Evolutionary conservation across 2,113 vertebrate species (phyloP).

Genomic region (Craseonycteris thonglongyai): DNA sequence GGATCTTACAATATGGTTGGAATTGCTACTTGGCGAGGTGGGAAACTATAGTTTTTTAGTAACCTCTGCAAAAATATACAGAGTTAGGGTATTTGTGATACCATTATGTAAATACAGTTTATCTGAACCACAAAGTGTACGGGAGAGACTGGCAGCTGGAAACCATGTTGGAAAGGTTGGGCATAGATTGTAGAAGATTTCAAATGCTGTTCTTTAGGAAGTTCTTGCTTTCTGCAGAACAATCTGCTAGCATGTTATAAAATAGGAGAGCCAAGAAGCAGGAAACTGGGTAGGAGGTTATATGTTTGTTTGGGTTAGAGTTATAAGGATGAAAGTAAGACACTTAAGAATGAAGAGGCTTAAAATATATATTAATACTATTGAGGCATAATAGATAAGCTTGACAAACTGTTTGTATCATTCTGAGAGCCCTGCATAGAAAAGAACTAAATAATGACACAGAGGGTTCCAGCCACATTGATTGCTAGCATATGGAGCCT

Average conservation of each 20-base stretch:
- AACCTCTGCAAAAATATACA: background rate
- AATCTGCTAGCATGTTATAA: background rate
- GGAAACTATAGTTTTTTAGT: background rate
- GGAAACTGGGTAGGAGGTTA: background rate
- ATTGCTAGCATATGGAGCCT: background rate
- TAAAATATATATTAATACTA: background rate
- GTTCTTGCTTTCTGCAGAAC: background rate
- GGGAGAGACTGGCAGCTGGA: background rate
- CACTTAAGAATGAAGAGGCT: background rate
- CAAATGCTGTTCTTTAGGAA: background rate
- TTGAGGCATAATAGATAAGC: background rate
- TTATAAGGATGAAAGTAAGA: background rate
- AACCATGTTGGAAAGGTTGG: background rate
- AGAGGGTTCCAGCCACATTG: background rate
- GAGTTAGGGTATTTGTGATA: background rate
- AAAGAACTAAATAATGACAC: background rate
- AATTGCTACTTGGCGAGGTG: background rate
- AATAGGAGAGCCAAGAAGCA: background rate
- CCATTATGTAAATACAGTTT: background rate
- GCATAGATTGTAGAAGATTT: background rate
- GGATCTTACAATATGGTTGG: background rate
- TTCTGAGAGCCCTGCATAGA: background rate
- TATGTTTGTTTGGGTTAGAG: background rate
- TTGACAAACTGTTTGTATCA: background rate
- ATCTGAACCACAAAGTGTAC: background rate